Evolutionary conservation across 1,140 invertebrate genomes (phyloP).

Genomic region (Drosophila pallidifrons): DNA sequence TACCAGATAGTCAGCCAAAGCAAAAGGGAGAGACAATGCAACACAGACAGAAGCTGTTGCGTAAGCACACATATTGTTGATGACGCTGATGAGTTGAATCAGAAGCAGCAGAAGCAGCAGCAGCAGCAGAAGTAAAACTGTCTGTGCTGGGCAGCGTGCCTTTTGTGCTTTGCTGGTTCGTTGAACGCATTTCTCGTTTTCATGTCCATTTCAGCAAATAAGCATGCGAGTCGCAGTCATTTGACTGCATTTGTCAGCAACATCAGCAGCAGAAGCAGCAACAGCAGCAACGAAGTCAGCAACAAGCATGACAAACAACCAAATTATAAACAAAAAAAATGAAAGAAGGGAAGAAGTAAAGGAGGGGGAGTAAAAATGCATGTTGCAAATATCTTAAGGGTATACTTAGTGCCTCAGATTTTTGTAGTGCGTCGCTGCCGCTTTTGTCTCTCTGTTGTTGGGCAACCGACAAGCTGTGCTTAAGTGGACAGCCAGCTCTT

Average conservation of each 20-base stretch:
- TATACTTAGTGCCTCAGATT: constrained; percentile 76
- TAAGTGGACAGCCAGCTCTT: constrained; percentile 68
- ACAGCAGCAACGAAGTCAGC: constrained; percentile 18
- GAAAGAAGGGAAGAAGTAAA: not conserved
- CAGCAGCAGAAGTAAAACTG: constrained; percentile 40
- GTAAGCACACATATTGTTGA: constrained; percentile 33
- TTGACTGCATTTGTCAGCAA: constrained; percentile 70
- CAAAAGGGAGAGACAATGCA: constrained; percentile 14
- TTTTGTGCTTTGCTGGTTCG: constrained; percentile 75
- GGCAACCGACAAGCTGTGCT: constrained; percentile 45
- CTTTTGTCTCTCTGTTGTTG: constrained; percentile 58
- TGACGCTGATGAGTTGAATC: constrained; percentile 67
- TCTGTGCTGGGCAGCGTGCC: constrained; percentile 38
- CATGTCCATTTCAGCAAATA: constrained; percentile 79
- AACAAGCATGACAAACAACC: constrained; percentile 74
- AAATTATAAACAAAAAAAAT: constrained; percentile 57
- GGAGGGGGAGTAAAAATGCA: constrained; percentile 46
- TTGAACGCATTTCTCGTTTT: constrained; percentile 82
- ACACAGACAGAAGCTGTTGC: constrained; percentile 31
- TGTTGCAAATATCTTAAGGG: constrained; percentile 77
- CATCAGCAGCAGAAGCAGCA: constrained; percentile 8
- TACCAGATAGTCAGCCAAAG: no score
- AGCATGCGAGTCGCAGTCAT: constrained; percentile 65
- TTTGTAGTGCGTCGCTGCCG: constrained; percentile 65
- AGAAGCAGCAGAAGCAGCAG: constrained; percentile 34